These are phyloP conservation scores for Sclerurus mexicanus DNA, from an alignment of 2,113 vertebrate species.

Conservation along the genomic window DNA sequence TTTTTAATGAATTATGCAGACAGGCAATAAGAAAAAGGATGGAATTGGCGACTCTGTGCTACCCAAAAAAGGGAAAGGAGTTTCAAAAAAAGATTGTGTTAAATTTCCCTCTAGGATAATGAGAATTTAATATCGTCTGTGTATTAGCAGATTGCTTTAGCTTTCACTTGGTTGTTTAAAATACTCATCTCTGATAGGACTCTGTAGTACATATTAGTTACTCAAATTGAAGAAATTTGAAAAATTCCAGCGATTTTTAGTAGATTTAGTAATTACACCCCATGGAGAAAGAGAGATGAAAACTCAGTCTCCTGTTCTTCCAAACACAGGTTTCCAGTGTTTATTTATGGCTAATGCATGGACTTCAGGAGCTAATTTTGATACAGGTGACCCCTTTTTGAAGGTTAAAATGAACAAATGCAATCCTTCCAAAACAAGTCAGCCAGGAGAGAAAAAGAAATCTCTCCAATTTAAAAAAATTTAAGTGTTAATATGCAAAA, in stretches of 20 bases:
- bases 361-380: background rate
- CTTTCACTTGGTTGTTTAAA: background rate
- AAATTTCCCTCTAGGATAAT: background rate
- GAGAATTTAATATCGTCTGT: background rate
- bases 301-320: background rate
- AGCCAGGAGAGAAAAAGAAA: background rate
- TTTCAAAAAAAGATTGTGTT: background rate
- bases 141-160: background rate
- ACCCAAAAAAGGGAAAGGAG: background rate
- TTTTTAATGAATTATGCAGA: background rate
- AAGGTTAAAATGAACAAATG: background rate
- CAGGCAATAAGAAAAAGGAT: background rate
- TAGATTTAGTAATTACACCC: background rate
- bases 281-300: background rate
- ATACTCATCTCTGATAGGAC: background rate
- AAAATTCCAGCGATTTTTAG: background rate
- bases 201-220: background rate
- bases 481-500: background rate
- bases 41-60: background rate
- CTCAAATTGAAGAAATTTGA: background rate
- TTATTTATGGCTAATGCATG: background rate
- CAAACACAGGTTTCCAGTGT: background rate
- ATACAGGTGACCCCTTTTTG: background rate
- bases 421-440: background rate
- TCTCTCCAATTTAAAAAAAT: background rate